Evolutionary conservation across 2,888 invertebrate genomes (phyloP), one percentile per base, ranked within the genome.

Genomic region (Pedicia rivosa): DNA sequence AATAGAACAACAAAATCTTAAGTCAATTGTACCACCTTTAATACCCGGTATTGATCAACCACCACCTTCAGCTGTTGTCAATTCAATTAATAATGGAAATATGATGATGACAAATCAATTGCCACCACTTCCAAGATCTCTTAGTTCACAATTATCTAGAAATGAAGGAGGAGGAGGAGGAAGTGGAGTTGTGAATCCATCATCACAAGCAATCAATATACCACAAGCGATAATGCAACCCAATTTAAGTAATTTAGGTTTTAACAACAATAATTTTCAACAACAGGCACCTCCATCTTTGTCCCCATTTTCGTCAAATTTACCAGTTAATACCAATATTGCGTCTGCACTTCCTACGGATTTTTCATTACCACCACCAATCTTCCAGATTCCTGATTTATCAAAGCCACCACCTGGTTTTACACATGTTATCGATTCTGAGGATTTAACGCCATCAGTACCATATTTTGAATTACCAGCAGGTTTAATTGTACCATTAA

Each of bases 401-500:
- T 81, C 81, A 15, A 80, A 82, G 54, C 88, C 88, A 1, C 88
- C 88, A 1, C 87, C 88, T 5, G 84, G 84, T 20, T 87, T 82
- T 53, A 67, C 56, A 40, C 42, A 54, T 15, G 9, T 32, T 9
- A 16, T 25, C 7, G 27, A n/a, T 7, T 10, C 29, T 4, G 82
- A 84, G 48, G 84, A 86, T 43, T 63, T 86, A 44, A 75, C 86
- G 64, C 94, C 94, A 17, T 79, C 83, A 17, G 81, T 87, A 48
- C 92, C 95, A 35, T 98, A 97, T 59, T 97, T 83, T 57, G 95
- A 97, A 56, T 67, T 97, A 44, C 97, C 98, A 3, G 95, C 97
- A 38, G 97, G 95, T 30, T 69, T 98, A 14, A 95, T 98, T 81
- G 92, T 94, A 39, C 91, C 95, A n/a, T 70, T 95, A 10, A 84